phyloP scores from a whole-genome alignment of 2,113 vertebrate species.

The Corapipo altera region DNA sequence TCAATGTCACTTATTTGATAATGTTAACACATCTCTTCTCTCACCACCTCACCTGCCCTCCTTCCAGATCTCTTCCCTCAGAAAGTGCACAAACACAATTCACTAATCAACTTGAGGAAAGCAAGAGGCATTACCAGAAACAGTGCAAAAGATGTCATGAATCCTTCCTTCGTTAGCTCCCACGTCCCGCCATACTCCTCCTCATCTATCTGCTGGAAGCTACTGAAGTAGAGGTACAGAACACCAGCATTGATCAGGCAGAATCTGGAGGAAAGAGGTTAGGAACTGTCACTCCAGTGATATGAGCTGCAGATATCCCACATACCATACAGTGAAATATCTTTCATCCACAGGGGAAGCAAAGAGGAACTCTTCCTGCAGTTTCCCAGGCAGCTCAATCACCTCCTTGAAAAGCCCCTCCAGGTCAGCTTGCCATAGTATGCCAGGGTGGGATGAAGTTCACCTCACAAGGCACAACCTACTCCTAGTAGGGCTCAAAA shows the following conservation, averaged over 20 bases:
- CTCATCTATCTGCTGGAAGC: conserved; percentile 96
- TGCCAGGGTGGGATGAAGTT: background rate
- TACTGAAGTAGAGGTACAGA: conserved; percentile 97
- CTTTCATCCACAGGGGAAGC: background rate
- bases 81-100: background rate
- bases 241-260: conserved; percentile 97
- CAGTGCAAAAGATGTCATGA: conserved; percentile 98
- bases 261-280: conserved; percentile 79
- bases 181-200: conserved; percentile 97
- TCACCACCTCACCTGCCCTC: background rate
- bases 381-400: background rate
- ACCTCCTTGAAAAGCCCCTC: background rate
- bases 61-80: background rate
- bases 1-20: background rate
- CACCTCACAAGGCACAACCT: background rate
- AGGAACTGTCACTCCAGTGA: background rate
- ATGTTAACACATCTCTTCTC: background rate
- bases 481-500: background rate
- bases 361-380: background rate
- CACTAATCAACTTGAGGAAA: background rate
- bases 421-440: background rate
- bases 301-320: background rate
- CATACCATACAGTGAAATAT: background rate
- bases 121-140: conserved; percentile 85
- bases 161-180: conserved; percentile 99